A percentile compares a stretch with the other conserved stretches of the same genome.
These are phyloP conservation scores for Epizoanthus rinbou DNA, from an alignment of 92 coral and sea anemone species.

Conservation along the genomic window DNA sequence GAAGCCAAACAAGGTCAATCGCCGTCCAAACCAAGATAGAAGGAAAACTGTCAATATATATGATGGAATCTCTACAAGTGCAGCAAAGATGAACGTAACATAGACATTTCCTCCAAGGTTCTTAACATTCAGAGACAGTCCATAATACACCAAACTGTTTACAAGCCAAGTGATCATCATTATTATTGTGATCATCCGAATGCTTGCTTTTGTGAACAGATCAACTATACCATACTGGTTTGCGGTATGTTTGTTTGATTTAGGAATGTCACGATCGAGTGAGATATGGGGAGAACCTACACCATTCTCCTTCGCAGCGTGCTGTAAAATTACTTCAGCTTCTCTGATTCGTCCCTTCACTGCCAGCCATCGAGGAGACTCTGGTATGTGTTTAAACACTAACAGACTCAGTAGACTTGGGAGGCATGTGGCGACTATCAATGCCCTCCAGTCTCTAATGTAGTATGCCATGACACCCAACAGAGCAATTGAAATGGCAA, in stretches of 20 bases:
- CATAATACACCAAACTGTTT: constrained; percentile 91
- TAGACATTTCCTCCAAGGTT: constrained; percentile 91
- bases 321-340: constrained; percentile 74
- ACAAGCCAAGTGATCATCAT: constrained; percentile 80
- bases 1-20: constrained; percentile 74
- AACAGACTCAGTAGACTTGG: constrained; percentile 67
- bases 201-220: constrained; percentile 70
- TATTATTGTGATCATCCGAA: constrained; percentile 65
- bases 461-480: constrained; percentile 78
- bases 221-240: constrained; percentile 62
- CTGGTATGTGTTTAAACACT: constrained; percentile 61
- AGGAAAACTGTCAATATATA: constrained; percentile 58
- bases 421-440: constrained; percentile 62
- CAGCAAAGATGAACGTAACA: constrained; percentile 80
- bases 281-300: constrained; percentile 30
- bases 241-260: constrained; percentile 11
- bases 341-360: constrained; percentile 74
- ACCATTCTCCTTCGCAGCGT: constrained; percentile 73
- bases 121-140: constrained; percentile 87
- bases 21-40: constrained; percentile 73
- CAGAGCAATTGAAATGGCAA: constrained; percentile 62
- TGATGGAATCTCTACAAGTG: constrained; percentile 84
- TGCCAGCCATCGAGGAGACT: constrained; percentile 91
- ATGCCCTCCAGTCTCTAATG: constrained; percentile 75
- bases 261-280: neutral